Percentiles rank a stretch among this genome's conserved stretches.
phyloP scores from a whole-genome alignment of 2,888 invertebrate genomes.

The Perdita meconis region DNA sequence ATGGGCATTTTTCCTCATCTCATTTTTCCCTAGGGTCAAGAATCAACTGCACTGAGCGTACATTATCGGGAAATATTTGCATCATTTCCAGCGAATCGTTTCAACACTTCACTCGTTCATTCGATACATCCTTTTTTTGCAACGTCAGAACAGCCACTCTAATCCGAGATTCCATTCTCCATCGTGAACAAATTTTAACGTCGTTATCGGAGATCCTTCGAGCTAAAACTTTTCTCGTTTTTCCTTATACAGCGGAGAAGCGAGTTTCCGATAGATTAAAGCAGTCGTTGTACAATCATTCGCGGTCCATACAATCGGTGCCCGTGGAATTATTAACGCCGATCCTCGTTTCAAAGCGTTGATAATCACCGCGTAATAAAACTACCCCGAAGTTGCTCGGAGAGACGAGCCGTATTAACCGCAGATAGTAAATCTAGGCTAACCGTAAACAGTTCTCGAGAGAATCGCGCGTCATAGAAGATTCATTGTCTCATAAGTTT shows the following conservation, averaged over 20 bases:
- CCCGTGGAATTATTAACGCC: neutral
- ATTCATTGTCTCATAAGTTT: constrained; percentile 7
- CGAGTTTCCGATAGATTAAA: constrained; percentile 7
- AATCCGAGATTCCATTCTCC: neutral
- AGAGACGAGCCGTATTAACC: no score
- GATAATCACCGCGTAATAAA: neutral
- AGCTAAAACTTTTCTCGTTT: constrained; percentile 37
- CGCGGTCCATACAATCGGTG: neutral
- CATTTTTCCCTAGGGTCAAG: no score
- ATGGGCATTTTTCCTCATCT: no score
- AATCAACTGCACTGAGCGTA: no score
- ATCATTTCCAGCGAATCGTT: neutral
- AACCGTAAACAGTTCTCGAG: neutral
- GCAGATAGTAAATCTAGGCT: no score
- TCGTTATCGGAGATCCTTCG: constrained; percentile 8
- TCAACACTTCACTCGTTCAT: neutral
- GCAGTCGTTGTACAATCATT: neutral
- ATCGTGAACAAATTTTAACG: constrained; percentile 10
- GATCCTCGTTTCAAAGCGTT: neutral
- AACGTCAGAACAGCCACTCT: neutral
- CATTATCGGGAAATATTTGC: no score
- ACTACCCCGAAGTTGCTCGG: neutral
- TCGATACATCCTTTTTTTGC: neutral
- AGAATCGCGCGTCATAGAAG: neutral
- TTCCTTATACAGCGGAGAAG: neutral